Conservation (phyloP, 2,888 invertebrate genomes). For the Beris chalybata region DNA sequence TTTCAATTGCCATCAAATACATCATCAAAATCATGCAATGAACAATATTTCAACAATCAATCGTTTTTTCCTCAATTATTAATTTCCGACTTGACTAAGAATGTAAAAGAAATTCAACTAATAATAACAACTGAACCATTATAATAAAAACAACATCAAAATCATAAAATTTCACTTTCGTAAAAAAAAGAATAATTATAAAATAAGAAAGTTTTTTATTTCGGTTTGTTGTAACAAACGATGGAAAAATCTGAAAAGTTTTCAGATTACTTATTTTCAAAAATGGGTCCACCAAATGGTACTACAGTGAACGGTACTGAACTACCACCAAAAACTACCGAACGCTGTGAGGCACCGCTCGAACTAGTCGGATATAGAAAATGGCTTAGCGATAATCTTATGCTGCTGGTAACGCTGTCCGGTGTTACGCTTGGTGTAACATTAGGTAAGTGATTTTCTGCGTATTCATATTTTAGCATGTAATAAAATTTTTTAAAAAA, state of each 20-base stretch:
- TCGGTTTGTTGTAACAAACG: slow-evolving; percentile 42
- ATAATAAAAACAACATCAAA: background rate
- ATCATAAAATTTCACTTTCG: background rate
- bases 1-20: background rate
- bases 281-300: slow-evolving; percentile 71
- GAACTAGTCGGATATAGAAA: slow-evolving; percentile 68
- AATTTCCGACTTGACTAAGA: background rate
- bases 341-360: slow-evolving; percentile 64
- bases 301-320: slow-evolving; percentile 56
- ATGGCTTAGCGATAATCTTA: slow-evolving; percentile 75
- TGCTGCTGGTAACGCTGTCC: slow-evolving; percentile 75
- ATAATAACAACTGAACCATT: slow-evolving; percentile 12
- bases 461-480: background rate
- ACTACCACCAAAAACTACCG: slow-evolving; percentile 63
- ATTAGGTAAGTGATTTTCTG: slow-evolving; percentile 62
- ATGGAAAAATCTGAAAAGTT: slow-evolving; percentile 69
- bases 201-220: slow-evolving; percentile 15
- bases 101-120: background rate
- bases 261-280: slow-evolving; percentile 80
- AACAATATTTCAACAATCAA: background rate
- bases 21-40: background rate
- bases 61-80: background rate
- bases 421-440: slow-evolving; percentile 77
- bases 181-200: slow-evolving; percentile 9
- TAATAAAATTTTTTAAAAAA: too few relatives aligned